A percentile compares a stretch with the other conserved stretches of the same genome.
Conservation (phyloP, 2,888 invertebrate species). For the Tanypteryx hageni region DNA sequence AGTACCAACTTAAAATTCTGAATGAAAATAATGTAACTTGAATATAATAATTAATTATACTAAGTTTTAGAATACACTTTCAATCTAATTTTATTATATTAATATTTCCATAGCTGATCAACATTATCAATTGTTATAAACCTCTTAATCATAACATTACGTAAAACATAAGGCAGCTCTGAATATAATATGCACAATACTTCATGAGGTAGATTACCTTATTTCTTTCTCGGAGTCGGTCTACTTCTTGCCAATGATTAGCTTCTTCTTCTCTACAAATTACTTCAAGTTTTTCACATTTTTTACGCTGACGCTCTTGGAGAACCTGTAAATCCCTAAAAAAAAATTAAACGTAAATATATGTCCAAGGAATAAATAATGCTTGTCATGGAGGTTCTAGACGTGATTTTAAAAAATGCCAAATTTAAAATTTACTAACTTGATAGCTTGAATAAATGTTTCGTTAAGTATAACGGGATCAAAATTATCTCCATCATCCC, state of each 20-base stretch:
- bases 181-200: too few relatives aligned
- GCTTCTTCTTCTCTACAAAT: slow-evolving; percentile 91
- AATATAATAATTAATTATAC: too few relatives aligned
- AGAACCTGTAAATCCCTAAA: slow-evolving; percentile 81
- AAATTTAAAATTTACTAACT: slow-evolving; percentile 72
- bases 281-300: slow-evolving; percentile 89
- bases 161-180: too few relatives aligned
- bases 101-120: too few relatives aligned
- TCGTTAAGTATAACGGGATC: slow-evolving; percentile 92
- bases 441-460: slow-evolving; percentile 95
- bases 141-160: too few relatives aligned
- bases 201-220: slow-evolving; percentile 77
- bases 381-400: background rate
- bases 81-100: too few relatives aligned
- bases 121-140: too few relatives aligned
- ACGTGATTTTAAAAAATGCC: background rate
- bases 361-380: background rate
- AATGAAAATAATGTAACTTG: too few relatives aligned
- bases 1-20: too few relatives aligned
- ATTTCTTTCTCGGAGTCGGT: slow-evolving; percentile 90
- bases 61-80: too few relatives aligned
- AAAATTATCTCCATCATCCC: slow-evolving; percentile 84
- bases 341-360: slow-evolving; percentile 23
- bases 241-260: slow-evolving; percentile 87
- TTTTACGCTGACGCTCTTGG: slow-evolving; percentile 90